A percentile compares a stretch with the other conserved stretches of the same genome.
phyloP scores from a whole-genome alignment of 2,113 vertebrate species.

The Corapipo altera region DNA sequence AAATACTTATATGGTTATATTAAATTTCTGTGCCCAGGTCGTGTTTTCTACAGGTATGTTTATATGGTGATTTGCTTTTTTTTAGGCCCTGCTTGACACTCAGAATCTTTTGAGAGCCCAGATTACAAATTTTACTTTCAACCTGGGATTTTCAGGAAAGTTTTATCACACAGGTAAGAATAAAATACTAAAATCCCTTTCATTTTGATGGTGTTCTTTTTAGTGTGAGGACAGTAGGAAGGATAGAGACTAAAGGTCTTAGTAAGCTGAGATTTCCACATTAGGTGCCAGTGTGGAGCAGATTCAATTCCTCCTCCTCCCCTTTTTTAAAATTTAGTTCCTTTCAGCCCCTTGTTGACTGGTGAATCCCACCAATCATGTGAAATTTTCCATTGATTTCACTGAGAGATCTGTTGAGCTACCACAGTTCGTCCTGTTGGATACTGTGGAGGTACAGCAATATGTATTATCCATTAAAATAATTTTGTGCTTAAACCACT shows the following conservation, averaged over 20 bases:
- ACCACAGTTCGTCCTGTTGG: neutral
- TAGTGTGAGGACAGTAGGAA: neutral
- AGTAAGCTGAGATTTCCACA: neutral
- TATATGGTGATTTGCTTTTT: slow-evolving; percentile 19
- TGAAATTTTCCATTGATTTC: neutral
- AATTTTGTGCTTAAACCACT: neutral
- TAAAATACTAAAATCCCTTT: neutral
- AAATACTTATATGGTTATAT: neutral
- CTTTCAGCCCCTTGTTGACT: neutral
- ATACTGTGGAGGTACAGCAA: neutral
- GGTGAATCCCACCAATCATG: neutral
- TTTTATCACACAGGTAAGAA: slow-evolving; percentile 86
- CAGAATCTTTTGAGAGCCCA: slow-evolving; percentile 81
- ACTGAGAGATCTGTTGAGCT: neutral
- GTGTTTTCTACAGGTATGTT: neutral
- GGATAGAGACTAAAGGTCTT: neutral
- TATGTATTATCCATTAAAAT: neutral
- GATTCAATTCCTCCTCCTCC: neutral
- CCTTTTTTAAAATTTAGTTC: neutral
- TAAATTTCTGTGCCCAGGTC: neutral
- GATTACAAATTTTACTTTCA: slow-evolving; percentile 86
- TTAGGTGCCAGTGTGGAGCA: neutral
- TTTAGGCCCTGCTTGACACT: slow-evolving; percentile 84
- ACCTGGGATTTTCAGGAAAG: slow-evolving; percentile 86
- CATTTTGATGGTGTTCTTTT: neutral